Percentiles rank a stretch among this genome's conserved stretches.
These are phyloP conservation scores for Eurypyga helias DNA, from an alignment of 2,113 vertebrate species.

Conservation along the genomic window DNA sequence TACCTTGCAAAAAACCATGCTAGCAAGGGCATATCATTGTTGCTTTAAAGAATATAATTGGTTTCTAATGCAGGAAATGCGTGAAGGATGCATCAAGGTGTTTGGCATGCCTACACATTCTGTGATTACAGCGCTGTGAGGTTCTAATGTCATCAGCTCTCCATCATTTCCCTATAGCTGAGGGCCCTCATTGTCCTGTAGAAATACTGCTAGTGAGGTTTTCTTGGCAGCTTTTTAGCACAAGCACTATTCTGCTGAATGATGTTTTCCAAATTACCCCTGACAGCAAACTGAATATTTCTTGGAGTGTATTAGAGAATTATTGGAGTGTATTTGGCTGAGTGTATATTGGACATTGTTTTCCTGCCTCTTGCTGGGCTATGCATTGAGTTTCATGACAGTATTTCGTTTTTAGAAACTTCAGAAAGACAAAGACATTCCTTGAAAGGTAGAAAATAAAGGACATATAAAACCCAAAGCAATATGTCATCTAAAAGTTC, in stretches of 20 bases:
- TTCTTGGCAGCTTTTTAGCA: constrained; percentile 3
- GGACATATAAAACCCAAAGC: background rate
- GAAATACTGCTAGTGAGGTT: background rate
- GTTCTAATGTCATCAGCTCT: background rate
- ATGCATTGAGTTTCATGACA: background rate
- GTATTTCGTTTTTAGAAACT: background rate
- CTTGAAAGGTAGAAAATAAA: constrained; percentile 4
- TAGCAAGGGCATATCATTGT: background rate
- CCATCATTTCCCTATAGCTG: background rate
- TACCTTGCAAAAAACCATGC: background rate
- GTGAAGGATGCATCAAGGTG: background rate
- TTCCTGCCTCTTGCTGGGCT: background rate
- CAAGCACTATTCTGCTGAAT: background rate
- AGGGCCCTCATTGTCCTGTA: background rate
- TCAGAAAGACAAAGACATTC: background rate
- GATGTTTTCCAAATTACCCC: background rate
- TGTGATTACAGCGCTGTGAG: accelerated
- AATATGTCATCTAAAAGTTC: constrained; percentile 21
- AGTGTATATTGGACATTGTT: background rate
- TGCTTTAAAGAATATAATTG: background rate
- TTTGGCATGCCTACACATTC: background rate
- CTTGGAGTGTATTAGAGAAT: background rate
- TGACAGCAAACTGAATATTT: background rate
- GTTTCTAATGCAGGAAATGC: background rate
- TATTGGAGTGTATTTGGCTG: background rate